A percentile compares a stretch with the other conserved stretches of the same genome.
These are phyloP conservation scores for Notodonta ziczac DNA, from an alignment of 2,888 invertebrate genomes.

Conservation along the genomic window DNA sequence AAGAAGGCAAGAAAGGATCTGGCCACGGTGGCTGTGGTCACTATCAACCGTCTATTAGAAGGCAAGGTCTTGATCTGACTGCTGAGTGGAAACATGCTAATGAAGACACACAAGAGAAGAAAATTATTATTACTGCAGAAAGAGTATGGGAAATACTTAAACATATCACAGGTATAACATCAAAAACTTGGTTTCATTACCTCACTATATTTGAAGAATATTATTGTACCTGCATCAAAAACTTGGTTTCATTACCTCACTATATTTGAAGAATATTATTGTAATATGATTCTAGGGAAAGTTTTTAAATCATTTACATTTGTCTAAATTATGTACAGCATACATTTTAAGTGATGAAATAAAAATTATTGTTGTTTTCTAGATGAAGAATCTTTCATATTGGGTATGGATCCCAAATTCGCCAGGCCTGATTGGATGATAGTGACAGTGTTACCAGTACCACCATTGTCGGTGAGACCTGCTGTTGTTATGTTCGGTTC, in stretches of 20 bases:
- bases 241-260: too few relatives aligned
- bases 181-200: not conserved
- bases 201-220: too few relatives aligned
- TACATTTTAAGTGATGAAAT: too few relatives aligned
- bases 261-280: too few relatives aligned
- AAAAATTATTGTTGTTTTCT: slow-evolving; percentile 27
- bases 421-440: slow-evolving; percentile 99
- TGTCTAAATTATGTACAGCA: too few relatives aligned
- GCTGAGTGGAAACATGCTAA: slow-evolving; percentile 99
- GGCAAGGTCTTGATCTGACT: slow-evolving; percentile 95
- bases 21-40: slow-evolving; percentile 98
- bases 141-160: slow-evolving; percentile 98
- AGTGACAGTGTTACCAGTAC: slow-evolving; percentile 97
- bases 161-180: slow-evolving; percentile 88
- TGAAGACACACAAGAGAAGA: slow-evolving; percentile 99
- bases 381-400: slow-evolving; percentile 97
- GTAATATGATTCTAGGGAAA: too few relatives aligned
- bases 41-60: slow-evolving; percentile 96
- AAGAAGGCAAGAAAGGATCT: slow-evolving; percentile 83
- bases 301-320: too few relatives aligned
- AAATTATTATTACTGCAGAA: slow-evolving; percentile 97
- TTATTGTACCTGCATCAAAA: not conserved
- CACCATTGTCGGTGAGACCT: slow-evolving; percentile 97
- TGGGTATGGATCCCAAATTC: slow-evolving; percentile 98
- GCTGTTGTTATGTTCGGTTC: slow-evolving; percentile 99